These are phyloP conservation scores for Geotrupes spiniger DNA, from an alignment of 2,888 invertebrate genomes.

Conservation along the genomic window DNA sequence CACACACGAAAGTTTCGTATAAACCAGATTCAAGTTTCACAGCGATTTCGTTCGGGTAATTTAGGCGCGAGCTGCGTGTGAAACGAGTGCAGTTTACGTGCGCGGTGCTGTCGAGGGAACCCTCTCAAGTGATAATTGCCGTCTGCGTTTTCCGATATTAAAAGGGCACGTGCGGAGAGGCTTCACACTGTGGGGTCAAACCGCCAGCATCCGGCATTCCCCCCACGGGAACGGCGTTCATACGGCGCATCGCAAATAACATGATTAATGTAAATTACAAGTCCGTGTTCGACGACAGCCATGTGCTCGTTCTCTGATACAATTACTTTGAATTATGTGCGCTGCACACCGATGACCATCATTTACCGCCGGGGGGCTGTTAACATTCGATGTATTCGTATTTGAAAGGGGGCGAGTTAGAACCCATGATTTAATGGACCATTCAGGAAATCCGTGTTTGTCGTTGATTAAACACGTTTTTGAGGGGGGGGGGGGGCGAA, in stretches of 20 bases:
- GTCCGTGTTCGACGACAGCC: neutral
- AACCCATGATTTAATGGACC: too few relatives aligned
- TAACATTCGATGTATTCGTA: too few relatives aligned
- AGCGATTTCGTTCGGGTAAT: too few relatives aligned
- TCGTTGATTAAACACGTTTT: too few relatives aligned
- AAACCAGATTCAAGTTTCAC: too few relatives aligned
- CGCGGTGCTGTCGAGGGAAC: conserved; percentile 1
- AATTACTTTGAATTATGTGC: too few relatives aligned
- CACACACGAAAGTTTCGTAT: too few relatives aligned
- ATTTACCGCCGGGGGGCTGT: neutral
- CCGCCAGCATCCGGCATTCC: conserved; percentile 6
- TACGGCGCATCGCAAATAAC: neutral
- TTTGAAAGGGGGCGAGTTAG: too few relatives aligned
- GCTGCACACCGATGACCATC: too few relatives aligned
- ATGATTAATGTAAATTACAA: conserved; percentile 6
- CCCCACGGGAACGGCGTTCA: neutral
- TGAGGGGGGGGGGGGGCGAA: too few relatives aligned
- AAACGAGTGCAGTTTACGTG: neutral
- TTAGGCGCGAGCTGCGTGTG: too few relatives aligned
- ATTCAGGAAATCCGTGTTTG: too few relatives aligned
- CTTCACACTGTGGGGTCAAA: conserved; percentile 2
- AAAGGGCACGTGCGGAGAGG: neutral
- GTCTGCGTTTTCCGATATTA: neutral
- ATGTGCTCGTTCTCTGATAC: neutral
- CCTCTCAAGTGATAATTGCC: conserved; percentile 4